Evolutionary conservation across 2,888 invertebrate species (phyloP), one percentile per base, ranked within the genome.

Genomic region (Ephialtes manifestator): DNA sequence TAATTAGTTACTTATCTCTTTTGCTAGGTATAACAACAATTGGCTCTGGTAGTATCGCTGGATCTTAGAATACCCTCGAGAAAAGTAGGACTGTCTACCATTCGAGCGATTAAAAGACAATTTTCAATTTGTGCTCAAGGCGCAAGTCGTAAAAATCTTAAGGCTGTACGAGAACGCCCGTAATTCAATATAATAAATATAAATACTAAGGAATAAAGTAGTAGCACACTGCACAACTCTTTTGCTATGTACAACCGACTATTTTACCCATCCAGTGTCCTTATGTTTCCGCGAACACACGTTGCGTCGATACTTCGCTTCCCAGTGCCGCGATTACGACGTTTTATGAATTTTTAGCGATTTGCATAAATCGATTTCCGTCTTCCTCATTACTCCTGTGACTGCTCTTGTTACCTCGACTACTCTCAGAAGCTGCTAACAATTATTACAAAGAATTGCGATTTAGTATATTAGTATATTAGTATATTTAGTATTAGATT

Each of bases 91-190:
- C 87, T 39, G 51, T 48, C 28, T 63, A 87, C 71, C 80, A 83
- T 77, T 84, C 48, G 31, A 88, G 83, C 87, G 74, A 89, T 91
- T 90, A 89, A 88, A 89, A 89, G 81, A 87, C 87, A 88, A 90
- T 90, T 90, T 86, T 60, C 84, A 70, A 79, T 80, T 78, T 60
- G 84, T 77, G 74, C 78, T 90, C 91, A 91, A 91, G 91, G 90
- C 84, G 85, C 68, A 86, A 86, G 87, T 83, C 88, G 88, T 92
- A 90, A 92, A 90, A 86, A 77, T 84, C 60, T 46, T 87, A 85
- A 90, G 90, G 89, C 68, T 86, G 65, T 11, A 51, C 63, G 39
- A 35, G 60, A 74, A 60, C 58, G 53, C 18, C 31, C 11, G 18
- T 43, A 72, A 79, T 55, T 58, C n/a, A 75, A 55, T 28, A 35